Base-by-base conservation (phyloP, 2,888 invertebrate species). In the Napeogenes inachia region DNA sequence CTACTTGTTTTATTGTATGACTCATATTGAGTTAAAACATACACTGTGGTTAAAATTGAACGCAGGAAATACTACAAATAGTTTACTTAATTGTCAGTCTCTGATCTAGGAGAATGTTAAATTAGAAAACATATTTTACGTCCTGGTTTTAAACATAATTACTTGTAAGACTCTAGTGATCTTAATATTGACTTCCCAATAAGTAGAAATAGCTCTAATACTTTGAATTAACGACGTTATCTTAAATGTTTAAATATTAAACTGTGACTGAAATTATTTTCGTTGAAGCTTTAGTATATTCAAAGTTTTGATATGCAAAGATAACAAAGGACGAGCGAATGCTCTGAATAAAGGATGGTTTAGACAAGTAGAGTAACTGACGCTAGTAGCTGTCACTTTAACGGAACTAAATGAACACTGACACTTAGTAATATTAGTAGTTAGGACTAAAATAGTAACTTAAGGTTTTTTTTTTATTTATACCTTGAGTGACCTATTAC, bases 271-370 rank as follows among this genome's bases (percentile, higher is more conserved):
- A 50, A 10, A 50, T 50, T 50, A 50, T 50, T 50, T 50, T 30
- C 50, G 30, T 50, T 21, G 50, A 50, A 50, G 50, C 50, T 47
- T 47, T 47, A 13, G 0, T 47, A 47, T 47, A 50, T 50, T 50
- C 30, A 50, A 50, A 50, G 50, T 50, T 50, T 50, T 50, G 50
- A 50, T 30, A 50, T 82, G 81, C 80, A 81, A 82, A 84, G 80
- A 85, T 85, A 85, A 86, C 81, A 61, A 61, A 68, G 55, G 55
- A 54, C 63, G 75, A 75, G 70, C 61, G 68, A 71, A 70, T 73
- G 80, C 78, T 81, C 79, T 86, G 86, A 86, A 88, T 88, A 74
- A 77, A 76, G 71, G 75, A 75, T 71, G 70, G 70, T 69, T 72
- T 73, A 50, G 21, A 30, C 30, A 30, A 30, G 30, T 3, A 50